Evolutionary conservation across 2,888 invertebrate genomes (phyloP).

Genomic region (Apamea anceps): DNA sequence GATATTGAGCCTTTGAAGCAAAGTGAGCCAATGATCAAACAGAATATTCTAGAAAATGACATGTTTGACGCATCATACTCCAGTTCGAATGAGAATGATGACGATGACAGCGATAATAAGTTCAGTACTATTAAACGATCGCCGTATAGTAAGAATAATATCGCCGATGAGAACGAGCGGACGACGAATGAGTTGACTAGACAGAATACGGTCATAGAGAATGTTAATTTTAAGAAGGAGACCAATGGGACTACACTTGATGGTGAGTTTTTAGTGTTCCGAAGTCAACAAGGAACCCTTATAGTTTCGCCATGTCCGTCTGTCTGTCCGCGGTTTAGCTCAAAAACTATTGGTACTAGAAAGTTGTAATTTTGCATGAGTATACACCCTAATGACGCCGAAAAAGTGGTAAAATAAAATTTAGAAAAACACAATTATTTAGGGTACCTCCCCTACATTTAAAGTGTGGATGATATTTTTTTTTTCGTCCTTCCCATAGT

Average conservation of each 20-base stretch:
- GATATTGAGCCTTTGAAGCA: constrained; percentile 80
- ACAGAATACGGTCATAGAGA: constrained; percentile 89
- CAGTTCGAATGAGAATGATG: constrained; percentile 89
- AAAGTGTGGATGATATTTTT: too few relatives aligned
- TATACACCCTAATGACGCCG: too few relatives aligned
- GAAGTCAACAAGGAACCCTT: too few relatives aligned
- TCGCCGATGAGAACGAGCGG: constrained; percentile 76
- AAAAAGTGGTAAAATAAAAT: too few relatives aligned
- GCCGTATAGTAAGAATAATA: constrained; percentile 90
- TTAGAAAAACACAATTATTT: too few relatives aligned
- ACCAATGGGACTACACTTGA: constrained; percentile 85
- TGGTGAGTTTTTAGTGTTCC: constrained; percentile 77
- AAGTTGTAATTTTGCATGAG: too few relatives aligned
- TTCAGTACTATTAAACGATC: constrained; percentile 93
- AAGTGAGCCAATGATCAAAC: constrained; percentile 88
- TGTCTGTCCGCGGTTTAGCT: too few relatives aligned
- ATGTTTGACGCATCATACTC: constrained; percentile 89
- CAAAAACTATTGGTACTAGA: too few relatives aligned
- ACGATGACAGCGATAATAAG: constrained; percentile 92
- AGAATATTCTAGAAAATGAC: constrained; percentile 89
- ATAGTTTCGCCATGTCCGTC: too few relatives aligned
- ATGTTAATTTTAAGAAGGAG: constrained; percentile 86
- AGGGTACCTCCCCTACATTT: too few relatives aligned
- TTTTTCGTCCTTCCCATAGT: too few relatives aligned
- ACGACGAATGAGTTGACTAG: constrained; percentile 80